Percentiles rank a stretch among this genome's conserved stretches.
Conservation (phyloP, 2,113 vertebrate genomes). For the Chaetops frenatus region DNA sequence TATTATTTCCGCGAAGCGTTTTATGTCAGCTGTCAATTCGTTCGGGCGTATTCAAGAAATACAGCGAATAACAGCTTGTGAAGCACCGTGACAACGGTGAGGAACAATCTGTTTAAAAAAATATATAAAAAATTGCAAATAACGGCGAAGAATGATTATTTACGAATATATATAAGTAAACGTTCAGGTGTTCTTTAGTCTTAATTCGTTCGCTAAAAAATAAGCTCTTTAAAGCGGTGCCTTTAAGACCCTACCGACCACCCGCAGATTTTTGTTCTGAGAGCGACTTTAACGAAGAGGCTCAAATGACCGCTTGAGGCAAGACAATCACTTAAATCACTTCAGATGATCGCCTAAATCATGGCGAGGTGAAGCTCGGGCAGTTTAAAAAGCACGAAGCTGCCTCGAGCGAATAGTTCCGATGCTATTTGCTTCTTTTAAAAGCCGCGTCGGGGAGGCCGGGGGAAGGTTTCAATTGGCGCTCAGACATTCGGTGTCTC, state of each 20-base stretch:
- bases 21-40: not conserved
- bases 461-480: not conserved
- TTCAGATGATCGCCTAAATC: not conserved
- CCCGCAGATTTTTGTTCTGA: not conserved
- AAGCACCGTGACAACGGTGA: rapidly evolving
- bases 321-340: not conserved
- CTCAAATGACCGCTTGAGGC: not conserved
- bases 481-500: not conserved
- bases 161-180: no score
- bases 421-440: not conserved
- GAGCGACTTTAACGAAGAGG: not conserved
- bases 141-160: not conserved
- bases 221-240: rapidly evolving
- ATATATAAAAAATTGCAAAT: not conserved
- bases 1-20: not conserved
- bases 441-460: not conserved
- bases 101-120: not conserved
- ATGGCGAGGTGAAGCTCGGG: not conserved
- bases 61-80: rapidly evolving
- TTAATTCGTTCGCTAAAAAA: not conserved
- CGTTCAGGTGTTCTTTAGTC: not conserved
- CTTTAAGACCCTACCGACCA: not conserved
- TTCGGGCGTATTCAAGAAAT: rapidly evolving
- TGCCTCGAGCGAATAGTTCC: not conserved
- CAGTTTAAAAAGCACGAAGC: not conserved